Percentiles rank a stretch among this genome's conserved stretches.
These are phyloP conservation scores for Campylomormyrus numenius DNA, from an alignment of 2,113 vertebrate genomes.

Conservation along the genomic window DNA sequence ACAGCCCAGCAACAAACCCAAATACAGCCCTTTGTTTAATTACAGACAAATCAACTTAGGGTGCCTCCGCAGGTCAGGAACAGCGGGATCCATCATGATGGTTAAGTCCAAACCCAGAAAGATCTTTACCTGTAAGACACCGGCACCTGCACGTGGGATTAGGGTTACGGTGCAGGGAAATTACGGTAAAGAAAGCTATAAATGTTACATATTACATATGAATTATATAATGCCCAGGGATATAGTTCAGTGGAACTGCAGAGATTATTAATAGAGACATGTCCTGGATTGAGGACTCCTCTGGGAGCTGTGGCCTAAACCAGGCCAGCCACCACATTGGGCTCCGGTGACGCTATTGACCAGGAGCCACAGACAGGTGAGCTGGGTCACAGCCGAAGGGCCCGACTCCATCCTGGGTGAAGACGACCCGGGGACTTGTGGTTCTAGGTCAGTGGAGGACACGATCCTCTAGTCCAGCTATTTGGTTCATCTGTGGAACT, in stretches of 20 bases:
- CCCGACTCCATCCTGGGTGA: background rate
- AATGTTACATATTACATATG: background rate
- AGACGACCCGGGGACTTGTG: background rate
- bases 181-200: background rate
- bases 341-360: background rate
- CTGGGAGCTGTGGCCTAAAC: background rate
- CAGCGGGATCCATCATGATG: background rate
- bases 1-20: background rate
- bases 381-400: background rate
- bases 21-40: background rate
- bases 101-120: background rate
- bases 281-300: conserved; percentile 15
- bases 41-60: background rate
- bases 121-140: background rate
- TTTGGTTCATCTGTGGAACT: background rate
- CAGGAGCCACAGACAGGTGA: background rate
- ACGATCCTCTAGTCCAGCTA: background rate
- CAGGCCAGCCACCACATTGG: background rate
- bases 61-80: background rate
- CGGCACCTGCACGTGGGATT: background rate
- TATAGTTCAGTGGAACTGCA: background rate
- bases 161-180: background rate
- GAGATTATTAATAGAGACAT: conserved; percentile 20
- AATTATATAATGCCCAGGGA: background rate
- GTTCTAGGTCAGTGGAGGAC: background rate